Evolutionary conservation across 2,113 vertebrate species (phyloP), one percentile per base, ranked within the genome.

Genomic region (Hipposideros armiger): DNA sequence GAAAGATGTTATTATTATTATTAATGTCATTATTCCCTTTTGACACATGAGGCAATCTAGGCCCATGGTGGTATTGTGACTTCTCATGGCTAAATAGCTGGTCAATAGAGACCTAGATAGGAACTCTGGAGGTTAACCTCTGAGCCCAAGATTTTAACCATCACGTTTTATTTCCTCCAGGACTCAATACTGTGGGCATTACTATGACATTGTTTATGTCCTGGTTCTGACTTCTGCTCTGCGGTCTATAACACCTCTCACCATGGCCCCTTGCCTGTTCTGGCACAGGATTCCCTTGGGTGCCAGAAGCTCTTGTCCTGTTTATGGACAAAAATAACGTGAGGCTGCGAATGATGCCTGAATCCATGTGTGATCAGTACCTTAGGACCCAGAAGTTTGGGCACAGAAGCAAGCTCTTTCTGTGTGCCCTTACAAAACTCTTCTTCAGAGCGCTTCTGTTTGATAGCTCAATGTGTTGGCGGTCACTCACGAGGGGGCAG

Each of bases 141-240:
- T 42, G 40, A 73, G 76, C 28, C 4, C 13, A 30, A 11, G 40
- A 32, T 36, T 69, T 78, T 87, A 11, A 32, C 26, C 76, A 19
- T 15, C 24, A 58, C 2, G 20, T 13, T 14, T 16, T n/a, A 0
- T 36, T 42, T 50, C 64, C 32, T 30, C 26, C 30, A 19, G 60
- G 20, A 50, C 11, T 26, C 45, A 0, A 0, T 7, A 13, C 32
- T 45, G 0, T 0, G 0, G 19, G 24, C 8, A 2, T 26, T 45
- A 17, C n/a, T 66, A 11, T 54, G 84, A 54, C 4, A 0, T 11
- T 52, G 7, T 28, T 30, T 66, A 6, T 50, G 36, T 45, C 11
- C 1, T 9, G 16, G 20, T 69, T 62, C 26, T 40, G 52, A 64
- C 22, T 45, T 50, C 32, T 58, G 20, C 70, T 30, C 11, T 0